Evolutionary conservation across 2,888 invertebrate species (phyloP), one percentile per base, ranked within the genome.

Genomic region (Torymus auratus): DNA sequence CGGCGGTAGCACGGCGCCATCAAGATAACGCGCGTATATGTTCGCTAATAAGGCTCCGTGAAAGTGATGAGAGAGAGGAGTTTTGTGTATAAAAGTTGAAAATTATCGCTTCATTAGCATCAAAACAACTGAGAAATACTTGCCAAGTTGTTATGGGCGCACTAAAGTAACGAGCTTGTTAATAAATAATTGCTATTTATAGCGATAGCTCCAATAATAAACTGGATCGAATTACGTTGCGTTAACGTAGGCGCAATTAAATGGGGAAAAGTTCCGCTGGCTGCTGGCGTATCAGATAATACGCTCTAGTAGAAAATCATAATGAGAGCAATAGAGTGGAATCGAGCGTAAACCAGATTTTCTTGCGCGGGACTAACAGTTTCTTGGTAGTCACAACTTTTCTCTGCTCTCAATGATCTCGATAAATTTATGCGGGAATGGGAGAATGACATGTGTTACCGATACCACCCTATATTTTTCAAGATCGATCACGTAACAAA

Each of bases 71-170:
- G 11, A n/a, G 14, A 14, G 23, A 41, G 53, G 50, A 64, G 41
- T 65, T 61, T 53, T 12, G 41, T 4, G 61, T 69, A 64, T 67
- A 62, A 70, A 58, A 2, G 23, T 2, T 10, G 53, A 65, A 71
- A 78, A 69, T 78, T 64, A 74, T 70, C 78, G 65, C 65, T 20
- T 64, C 65, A 70, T 81, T 74, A 78, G 15, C 65, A 77, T 62
- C 17, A 23, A 53, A 69, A 50, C 64, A 68, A 15, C 58, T 17
- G 14, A 11, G 2, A 52, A 28, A 58, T 20, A 14, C 10, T 15
- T 69, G 14, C 23, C 10, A 65, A 58, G 15, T 20, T 53, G 52
- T 41, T 41, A 41, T 28, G 7, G 12, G 50, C 12, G 68, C 28
- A 15, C 17, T 28, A 28, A 50, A 56, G 28, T 17, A n/a, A 56